These are phyloP conservation scores for Malthinus flaveolus DNA, from an alignment of 2,888 invertebrate species.

Conservation along the genomic window DNA sequence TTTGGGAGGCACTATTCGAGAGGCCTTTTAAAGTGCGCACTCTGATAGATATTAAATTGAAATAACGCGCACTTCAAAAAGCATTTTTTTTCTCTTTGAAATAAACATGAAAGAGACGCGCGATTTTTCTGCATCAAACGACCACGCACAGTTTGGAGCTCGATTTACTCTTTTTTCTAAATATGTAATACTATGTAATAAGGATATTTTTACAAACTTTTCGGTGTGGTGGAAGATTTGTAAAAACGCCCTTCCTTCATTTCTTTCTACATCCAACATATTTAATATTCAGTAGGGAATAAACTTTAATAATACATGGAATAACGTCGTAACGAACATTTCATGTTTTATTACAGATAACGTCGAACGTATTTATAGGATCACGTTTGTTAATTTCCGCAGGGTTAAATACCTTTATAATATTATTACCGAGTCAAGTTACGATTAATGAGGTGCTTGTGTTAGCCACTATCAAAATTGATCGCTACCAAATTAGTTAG, in stretches of 20 bases:
- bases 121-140: constrained; percentile 22
- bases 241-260: background rate
- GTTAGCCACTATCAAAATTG: constrained; percentile 13
- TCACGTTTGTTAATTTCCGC: constrained; percentile 45
- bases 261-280: constrained; percentile 1
- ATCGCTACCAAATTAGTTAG: constrained; percentile 2
- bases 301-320: constrained; percentile 28
- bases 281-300: constrained; percentile 30
- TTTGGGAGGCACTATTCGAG: background rate
- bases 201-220: no score
- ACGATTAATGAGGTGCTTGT: constrained; percentile 29
- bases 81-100: constrained; percentile 31
- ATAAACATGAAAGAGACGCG: constrained; percentile 29
- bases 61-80: constrained; percentile 35
- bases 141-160: constrained; percentile 19
- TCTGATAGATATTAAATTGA: constrained; percentile 45
- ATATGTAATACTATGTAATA: background rate
- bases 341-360: constrained; percentile 43
- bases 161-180: constrained; percentile 14
- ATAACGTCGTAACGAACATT: constrained; percentile 34
- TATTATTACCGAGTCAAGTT: constrained; percentile 34
- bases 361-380: constrained; percentile 41
- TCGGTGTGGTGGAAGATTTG: background rate
- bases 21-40: constrained; percentile 37
- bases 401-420: constrained; percentile 38